Evolutionary conservation across 2,797 vertebrate genomes (phyloP).

Genomic region (Vipera ursinii): DNA sequence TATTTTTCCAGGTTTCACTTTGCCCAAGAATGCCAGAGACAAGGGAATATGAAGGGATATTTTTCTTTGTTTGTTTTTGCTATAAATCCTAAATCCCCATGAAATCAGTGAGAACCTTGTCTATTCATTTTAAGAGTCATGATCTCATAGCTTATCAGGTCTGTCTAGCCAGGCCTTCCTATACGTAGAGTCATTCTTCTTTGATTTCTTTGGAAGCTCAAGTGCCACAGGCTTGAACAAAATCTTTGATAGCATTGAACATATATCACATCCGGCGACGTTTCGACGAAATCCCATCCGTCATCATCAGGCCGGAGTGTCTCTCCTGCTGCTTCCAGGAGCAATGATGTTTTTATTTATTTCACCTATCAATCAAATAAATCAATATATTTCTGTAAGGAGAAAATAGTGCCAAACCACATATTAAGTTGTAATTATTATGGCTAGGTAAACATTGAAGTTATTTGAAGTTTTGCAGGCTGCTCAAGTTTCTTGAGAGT

Average conservation of each 20-base stretch:
- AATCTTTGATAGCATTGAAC: conserved; percentile 61
- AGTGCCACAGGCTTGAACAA: conserved; percentile 53
- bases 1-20: not conserved
- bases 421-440: conserved; percentile 69
- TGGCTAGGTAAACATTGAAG: conserved; percentile 59
- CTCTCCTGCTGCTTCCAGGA: too few relatives aligned
- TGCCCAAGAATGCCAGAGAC: not conserved
- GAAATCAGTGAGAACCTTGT: not conserved
- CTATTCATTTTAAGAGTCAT: not conserved
- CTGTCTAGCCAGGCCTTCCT: conserved; percentile 40
- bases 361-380: conserved; percentile 60
- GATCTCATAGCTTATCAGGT: not conserved
- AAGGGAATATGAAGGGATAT: not conserved
- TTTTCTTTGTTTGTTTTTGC: not conserved
- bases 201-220: conserved; percentile 51
- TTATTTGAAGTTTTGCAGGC: conserved; percentile 59
- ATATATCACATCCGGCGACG: conserved; percentile 64
- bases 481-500: conserved; percentile 46
- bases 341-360: not conserved
- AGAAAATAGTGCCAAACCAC: conserved; percentile 56
- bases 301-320: too few relatives aligned
- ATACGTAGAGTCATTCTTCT: conserved; percentile 43
- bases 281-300: too few relatives aligned
- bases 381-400: conserved; percentile 61
- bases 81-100: not conserved